These are phyloP conservation scores for Siniperca undulata DNA, from an alignment of 2,797 vertebrate species.

Conservation along the genomic window DNA sequence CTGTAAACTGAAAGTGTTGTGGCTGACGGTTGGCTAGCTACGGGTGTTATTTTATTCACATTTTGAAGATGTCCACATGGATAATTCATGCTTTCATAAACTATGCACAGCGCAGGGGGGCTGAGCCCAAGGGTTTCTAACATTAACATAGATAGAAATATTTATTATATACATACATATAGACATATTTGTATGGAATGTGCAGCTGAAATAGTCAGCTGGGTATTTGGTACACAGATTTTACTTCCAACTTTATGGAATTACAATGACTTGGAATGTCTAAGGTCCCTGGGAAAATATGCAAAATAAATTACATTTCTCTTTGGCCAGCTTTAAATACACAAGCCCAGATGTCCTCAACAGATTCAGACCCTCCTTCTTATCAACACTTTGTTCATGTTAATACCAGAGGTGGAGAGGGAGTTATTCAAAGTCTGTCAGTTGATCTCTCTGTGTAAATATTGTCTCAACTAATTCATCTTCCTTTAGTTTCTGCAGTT, in stretches of 20 bases:
- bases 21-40: slow-evolving; percentile 40
- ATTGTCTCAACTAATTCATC: slow-evolving; percentile 43
- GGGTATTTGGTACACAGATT: slow-evolving; percentile 32
- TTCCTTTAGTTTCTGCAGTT: background rate
- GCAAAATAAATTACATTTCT: slow-evolving; percentile 36
- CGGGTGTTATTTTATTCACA: slow-evolving; percentile 62
- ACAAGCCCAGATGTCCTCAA: slow-evolving; percentile 28
- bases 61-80: slow-evolving; percentile 65
- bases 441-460: slow-evolving; percentile 35
- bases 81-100: slow-evolving; percentile 79
- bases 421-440: slow-evolving; percentile 28
- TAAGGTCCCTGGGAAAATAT: slow-evolving; percentile 45
- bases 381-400: slow-evolving; percentile 37
- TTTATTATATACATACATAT: slow-evolving; percentile 38
- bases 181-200: slow-evolving; percentile 44
- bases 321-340: slow-evolving; percentile 32
- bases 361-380: slow-evolving; percentile 9
- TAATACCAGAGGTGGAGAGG: slow-evolving; percentile 24
- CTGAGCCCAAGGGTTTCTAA: slow-evolving; percentile 53
- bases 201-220: slow-evolving; percentile 45
- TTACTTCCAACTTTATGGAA: slow-evolving; percentile 41
- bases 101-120: slow-evolving; percentile 53
- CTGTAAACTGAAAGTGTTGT: slow-evolving; percentile 27
- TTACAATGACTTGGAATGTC: slow-evolving; percentile 27
- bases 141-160: slow-evolving; percentile 67